Base-by-base conservation (phyloP, 2,113 vertebrate species). In the Theristicus caerulescens region DNA sequence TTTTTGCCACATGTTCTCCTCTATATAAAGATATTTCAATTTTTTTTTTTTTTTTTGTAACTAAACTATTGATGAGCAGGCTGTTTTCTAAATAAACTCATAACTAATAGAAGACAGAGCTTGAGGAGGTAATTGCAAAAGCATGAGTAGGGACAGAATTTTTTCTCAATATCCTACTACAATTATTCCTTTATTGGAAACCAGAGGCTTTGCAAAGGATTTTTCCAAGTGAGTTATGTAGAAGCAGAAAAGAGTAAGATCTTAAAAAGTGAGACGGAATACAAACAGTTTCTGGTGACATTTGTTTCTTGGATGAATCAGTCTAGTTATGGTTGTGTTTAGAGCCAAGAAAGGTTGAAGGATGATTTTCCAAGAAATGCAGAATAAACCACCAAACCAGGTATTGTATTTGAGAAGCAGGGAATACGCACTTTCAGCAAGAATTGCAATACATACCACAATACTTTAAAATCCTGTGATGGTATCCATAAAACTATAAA, bases 31-130 rank as follows among this genome's bases (percentile, higher is more conserved):
- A 38, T 32, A 15, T 3, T 49, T 54, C 26, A 3, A 2, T 27
- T 7, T 47, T 27, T 79, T 87, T 86, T 57, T 14, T 27, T 7
- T 59, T 27, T 79, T 87, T 86, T 52, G 11, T 69, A 81, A 67
- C 71, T 96, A 27, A 96, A 81, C 19, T 93, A 67, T 83, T 92
- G 57, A 95, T 76, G 84, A 94, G 29, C 72, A 74, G 47, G 17
- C 46, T 96, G 31, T 88, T 95, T 96, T 86, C 77, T 93, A 93
- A 95, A 90, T 94, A 96, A 96, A 88, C 90, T 93, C 62, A 44
- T 94, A 93, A 86, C 42, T 93, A 94, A 92, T 67, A 57, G n/a
- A 90, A 83, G 42, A 76, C 9, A 64, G 44, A 86, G n/a, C 64
- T 88, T 72, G 54, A 95, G 74, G 26, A 94, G 31, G 18, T 88